Evolutionary conservation across 1,140 invertebrate species (phyloP), one percentile per base, ranked within the genome.

Genomic region (Magallana angulata): DNA sequence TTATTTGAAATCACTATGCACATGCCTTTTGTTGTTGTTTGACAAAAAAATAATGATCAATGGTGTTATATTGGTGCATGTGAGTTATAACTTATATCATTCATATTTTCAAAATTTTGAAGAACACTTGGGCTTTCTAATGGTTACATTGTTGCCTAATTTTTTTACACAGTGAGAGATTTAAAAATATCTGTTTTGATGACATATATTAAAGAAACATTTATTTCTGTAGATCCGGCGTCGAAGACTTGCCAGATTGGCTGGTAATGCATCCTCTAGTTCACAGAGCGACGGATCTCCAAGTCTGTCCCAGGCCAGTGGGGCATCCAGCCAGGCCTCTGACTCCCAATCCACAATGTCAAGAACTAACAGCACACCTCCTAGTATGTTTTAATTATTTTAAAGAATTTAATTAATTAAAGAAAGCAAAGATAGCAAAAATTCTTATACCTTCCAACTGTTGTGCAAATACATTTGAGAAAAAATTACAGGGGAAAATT

Each of bases 181-280:
- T 1, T 3, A 48, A 48, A 48, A 48, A 2, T 36, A 48, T 48
- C 11, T 12, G 14, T 62, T 12, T 62, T 62, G 60, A 62, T 62
- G 14, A 62, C 60, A 12, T 6, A 16, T 62, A 62, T 62, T 62
- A 16, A 62, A 62, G 60, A 62, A 62, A 62, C 60, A 62, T 24
- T 58, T 85, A 48, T 11, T 85, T 91, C 91, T 94, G 56, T 92
- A 97, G 97, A 97, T 97, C 91, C 96, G 97, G 71, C 95, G 96
- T 84, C 95, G 96, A 90, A 95, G 97, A 76, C 94, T 97, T 89
- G 97, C 96, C 7, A 96, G 96, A 60, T 94, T 97, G 89, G 96
- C 95, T 30, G 96, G 95, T 86, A 82, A 68, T 30, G 36, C 85
- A 80, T 85, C 87, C 7, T 7, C 24, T 64, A 80, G 80, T 1